Evolutionary conservation across 2,888 invertebrate genomes (phyloP).

Genomic region (Agonum fuliginosum): DNA sequence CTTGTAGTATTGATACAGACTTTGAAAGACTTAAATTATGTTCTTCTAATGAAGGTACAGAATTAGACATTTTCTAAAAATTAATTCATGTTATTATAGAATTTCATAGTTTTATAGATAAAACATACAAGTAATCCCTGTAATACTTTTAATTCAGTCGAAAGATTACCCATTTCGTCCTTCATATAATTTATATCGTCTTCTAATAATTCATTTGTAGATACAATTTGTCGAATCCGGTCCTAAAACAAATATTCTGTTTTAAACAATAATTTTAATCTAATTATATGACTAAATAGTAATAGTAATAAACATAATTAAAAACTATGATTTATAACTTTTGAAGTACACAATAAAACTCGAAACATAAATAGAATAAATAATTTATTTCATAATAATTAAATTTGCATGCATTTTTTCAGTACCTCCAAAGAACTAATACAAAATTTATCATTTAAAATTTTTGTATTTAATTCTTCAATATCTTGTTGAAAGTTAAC

Average conservation of each 20-base stretch:
- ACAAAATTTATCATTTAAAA: slow-evolving; percentile 68
- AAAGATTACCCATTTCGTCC: slow-evolving; percentile 67
- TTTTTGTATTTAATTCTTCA: slow-evolving; percentile 67
- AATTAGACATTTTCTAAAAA: slow-evolving; percentile 50
- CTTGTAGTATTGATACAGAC: slow-evolving; percentile 30
- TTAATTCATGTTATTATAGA: slow-evolving; percentile 24
- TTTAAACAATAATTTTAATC: slow-evolving; percentile 13
- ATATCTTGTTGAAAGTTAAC: slow-evolving; percentile 69
- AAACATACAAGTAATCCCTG: slow-evolving; percentile 67
- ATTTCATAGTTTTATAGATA: slow-evolving; percentile 40
- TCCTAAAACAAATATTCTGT: slow-evolving; percentile 42
- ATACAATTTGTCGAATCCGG: slow-evolving; percentile 26
- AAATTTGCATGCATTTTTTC: slow-evolving; percentile 1
- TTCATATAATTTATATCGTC: slow-evolving; percentile 67
- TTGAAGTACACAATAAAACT: slow-evolving; percentile 13
- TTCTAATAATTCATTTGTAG: slow-evolving; percentile 67
- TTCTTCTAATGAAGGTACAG: slow-evolving; percentile 18
- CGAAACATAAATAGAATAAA: neutral
- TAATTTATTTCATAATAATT: slow-evolving; percentile 26
- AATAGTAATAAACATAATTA: neutral
- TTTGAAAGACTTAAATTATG: slow-evolving; percentile 41
- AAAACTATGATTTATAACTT: too few species aligned
- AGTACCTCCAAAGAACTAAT: slow-evolving; percentile 43
- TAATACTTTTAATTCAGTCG: slow-evolving; percentile 67
- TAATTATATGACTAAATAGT: neutral